These are phyloP conservation scores for Danio tinwini DNA, from an alignment of 2,797 vertebrate species.

Conservation along the genomic window DNA sequence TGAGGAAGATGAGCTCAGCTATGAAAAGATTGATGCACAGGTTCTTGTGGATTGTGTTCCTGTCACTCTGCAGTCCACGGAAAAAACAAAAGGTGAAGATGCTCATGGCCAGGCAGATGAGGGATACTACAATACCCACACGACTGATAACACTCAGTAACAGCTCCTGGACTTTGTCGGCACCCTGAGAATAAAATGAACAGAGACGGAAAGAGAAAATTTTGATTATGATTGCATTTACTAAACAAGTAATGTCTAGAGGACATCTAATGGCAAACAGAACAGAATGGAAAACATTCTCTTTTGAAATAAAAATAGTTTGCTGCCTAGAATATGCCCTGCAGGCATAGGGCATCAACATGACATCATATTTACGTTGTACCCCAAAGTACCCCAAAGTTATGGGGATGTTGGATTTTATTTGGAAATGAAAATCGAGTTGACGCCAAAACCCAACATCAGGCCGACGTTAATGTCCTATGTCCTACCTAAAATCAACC, in stretches of 20 bases:
- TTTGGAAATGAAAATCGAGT: no score
- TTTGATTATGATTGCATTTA: conserved; percentile 2
- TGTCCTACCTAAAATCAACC: no score
- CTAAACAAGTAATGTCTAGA: neutral
- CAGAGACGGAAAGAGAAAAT: neutral
- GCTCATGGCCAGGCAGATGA: conserved; percentile 95
- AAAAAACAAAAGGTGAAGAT: conserved; percentile 99
- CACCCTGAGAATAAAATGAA: conserved; percentile 78
- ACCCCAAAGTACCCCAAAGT: no score
- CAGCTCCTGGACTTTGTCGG: conserved; percentile 86
- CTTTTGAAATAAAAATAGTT: neutral
- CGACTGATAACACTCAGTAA: conserved; percentile 95
- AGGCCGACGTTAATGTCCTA: no score
- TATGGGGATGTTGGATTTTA: no score
- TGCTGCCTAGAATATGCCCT: neutral
- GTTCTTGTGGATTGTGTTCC: conserved; percentile 99
- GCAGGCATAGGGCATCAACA: no score
- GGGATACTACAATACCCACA: conserved; percentile 95
- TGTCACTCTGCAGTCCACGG: conserved; percentile 96
- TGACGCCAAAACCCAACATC: no score
- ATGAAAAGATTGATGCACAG: conserved; percentile 99
- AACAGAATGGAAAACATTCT: neutral
- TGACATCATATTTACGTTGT: no score
- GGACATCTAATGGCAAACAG: neutral
- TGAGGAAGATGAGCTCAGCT: conserved; percentile 97